phyloP scores from a whole-genome alignment of 2,797 vertebrate genomes.

The Hirundo rustica region DNA sequence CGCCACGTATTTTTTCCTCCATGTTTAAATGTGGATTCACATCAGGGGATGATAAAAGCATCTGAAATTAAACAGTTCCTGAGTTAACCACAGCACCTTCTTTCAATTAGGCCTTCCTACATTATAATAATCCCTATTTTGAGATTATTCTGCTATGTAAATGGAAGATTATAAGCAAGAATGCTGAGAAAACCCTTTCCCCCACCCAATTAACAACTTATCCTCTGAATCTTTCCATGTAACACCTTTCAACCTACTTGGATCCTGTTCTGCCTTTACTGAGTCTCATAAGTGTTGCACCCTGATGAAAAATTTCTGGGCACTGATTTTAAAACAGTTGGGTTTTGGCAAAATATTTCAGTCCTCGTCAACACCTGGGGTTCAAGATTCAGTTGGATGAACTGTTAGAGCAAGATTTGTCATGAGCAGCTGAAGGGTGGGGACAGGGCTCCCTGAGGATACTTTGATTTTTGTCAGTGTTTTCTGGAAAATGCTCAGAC shows the following conservation, averaged over 20 bases:
- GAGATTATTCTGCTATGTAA: conserved; percentile 24
- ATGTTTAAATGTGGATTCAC: conserved; percentile 39
- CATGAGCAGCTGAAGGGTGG: background rate
- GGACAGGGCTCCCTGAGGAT: background rate
- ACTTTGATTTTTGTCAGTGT: background rate
- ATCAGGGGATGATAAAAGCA: conserved; percentile 17
- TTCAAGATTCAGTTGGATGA: background rate
- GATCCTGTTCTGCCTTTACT: background rate
- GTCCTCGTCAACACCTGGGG: background rate
- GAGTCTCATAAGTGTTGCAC: background rate
- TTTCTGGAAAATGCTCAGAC: background rate
- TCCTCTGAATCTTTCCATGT: background rate
- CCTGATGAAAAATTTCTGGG: background rate
- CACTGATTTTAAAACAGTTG: background rate
- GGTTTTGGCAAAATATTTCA: background rate
- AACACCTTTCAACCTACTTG: background rate
- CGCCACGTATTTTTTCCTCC: background rate
- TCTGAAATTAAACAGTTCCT: background rate
- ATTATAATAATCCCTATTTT: conserved; percentile 42
- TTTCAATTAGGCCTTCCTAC: conserved; percentile 43
- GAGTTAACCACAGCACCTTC: conserved; percentile 35
- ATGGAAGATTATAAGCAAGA: conserved; percentile 24
- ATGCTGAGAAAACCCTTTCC: background rate
- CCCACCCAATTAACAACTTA: background rate
- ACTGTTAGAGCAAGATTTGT: background rate